Conservation (phyloP, 2,797 vertebrate genomes). For the Peromyscus melanophrys region DNA sequence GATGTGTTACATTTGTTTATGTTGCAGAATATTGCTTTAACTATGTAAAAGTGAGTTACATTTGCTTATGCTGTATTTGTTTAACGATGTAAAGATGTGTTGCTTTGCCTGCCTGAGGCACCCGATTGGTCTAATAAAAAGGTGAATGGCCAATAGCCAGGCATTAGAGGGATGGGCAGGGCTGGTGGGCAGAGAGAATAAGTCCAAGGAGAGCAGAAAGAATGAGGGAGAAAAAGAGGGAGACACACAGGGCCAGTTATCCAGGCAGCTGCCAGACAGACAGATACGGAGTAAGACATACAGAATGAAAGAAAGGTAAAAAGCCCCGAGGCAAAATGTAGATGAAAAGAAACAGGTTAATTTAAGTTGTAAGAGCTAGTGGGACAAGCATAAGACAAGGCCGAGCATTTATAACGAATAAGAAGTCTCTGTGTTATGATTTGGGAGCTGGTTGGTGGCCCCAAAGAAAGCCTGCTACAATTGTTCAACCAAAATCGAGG, state of each 20-base stretch:
- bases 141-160: background rate
- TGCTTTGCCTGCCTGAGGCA: background rate
- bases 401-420: background rate
- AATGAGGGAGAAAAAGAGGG: background rate
- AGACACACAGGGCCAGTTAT: background rate
- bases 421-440: background rate
- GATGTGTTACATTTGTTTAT: background rate
- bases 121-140: background rate
- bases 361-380: background rate
- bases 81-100: background rate
- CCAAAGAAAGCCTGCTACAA: background rate
- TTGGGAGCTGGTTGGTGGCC: background rate
- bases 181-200: background rate
- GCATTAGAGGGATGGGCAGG: background rate
- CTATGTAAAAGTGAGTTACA: background rate
- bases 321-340: background rate
- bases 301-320: background rate
- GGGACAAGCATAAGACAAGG: background rate
- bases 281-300: background rate
- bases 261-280: background rate
- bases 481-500: background rate
- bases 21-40: background rate
- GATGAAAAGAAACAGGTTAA: background rate
- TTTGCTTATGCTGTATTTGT: background rate
- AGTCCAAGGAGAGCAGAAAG: background rate